phyloP scores from a whole-genome alignment of 2,888 invertebrate genomes.

The Melinaea menophilus region DNA sequence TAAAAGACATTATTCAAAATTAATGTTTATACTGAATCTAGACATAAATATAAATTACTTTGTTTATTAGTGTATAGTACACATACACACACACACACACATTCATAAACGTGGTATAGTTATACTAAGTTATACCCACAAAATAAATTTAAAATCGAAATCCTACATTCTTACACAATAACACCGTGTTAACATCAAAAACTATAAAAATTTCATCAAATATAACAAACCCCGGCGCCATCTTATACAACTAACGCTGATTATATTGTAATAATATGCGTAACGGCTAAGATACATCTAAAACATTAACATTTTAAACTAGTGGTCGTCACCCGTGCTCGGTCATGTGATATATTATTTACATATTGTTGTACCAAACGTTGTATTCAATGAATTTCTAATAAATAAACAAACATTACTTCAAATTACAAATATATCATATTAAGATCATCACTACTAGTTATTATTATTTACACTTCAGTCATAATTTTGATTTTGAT shows the following conservation, averaged over 20 bases:
- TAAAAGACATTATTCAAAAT: no score
- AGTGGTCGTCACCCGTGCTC: neutral
- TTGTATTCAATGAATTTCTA: conserved; percentile 8
- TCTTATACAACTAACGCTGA: conserved; percentile 16
- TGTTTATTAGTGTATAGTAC: no score
- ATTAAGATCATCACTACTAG: no score
- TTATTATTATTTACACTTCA: no score
- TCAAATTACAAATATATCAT: no score
- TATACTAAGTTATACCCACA: no score
- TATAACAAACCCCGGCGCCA: conserved; percentile 22
- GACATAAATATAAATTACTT: no score
- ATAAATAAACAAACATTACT: neutral
- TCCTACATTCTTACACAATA: conserved; percentile 21
- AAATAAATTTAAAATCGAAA: neutral
- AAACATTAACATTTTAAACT: conserved; percentile 11
- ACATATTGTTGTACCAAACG: conserved; percentile 3
- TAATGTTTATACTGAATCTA: no score
- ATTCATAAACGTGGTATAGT: no score
- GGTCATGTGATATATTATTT: conserved; percentile 6
- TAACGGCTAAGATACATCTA: conserved; percentile 9
- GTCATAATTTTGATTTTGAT: no score
- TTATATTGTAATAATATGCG: conserved; percentile 22
- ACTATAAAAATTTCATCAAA: conserved; percentile 15
- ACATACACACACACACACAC: no score
- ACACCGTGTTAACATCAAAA: conserved; percentile 12